Base-by-base conservation (phyloP, 1,140 invertebrate species). In the Babylonia areolata region DNA sequence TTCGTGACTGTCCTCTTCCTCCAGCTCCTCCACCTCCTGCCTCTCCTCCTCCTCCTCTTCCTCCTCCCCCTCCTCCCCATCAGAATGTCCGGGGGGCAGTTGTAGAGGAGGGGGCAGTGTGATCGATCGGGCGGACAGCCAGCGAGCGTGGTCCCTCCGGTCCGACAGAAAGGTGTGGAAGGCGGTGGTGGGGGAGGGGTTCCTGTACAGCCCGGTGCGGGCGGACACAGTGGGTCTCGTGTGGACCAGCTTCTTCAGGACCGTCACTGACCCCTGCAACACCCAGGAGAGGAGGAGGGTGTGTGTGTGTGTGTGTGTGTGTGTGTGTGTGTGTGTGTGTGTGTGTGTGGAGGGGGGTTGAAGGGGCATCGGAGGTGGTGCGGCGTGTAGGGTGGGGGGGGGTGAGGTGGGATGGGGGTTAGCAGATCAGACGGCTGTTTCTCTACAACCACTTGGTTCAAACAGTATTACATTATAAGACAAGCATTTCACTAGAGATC, bases 191-290 rank as follows among this genome's bases (percentile, higher is more conserved):
- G 28, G 5, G 33, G 86, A 17, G 33, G 75, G 37, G 20, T 81
- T 15, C 23, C 28, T 51, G 75, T 73, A 83, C 64, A 42, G 79
- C 6, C 87, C 89, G 23, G 85, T 88, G 31, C 87, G 89, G 58
- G 73, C 86, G 37, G 87, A 87, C 42, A 90, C 85, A 17, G 86
- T 87, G 1, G 91, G 87, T 51, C 86, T 84, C 51, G 88, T 86
- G 81, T 88, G 90, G 28, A 88, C 85, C n/a, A 92, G 83, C 75
- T 89, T 90, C 84, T 92, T 92, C 54, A 92, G 88, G 11, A 92
- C 90, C 12, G 87, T 87, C 46, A 92, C 71, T 51, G 91, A 91
- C 12, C 92, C 92, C 91, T 92, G 46, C 46, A 51, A 9, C 46
- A 17, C n/a, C n/a, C n/a, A n/a, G n/a, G n/a, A n/a, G n/a, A n/a